These are phyloP conservation scores for Sitta carolinensis DNA, from an alignment of 2,797 vertebrate genomes.

Conservation along the genomic window DNA sequence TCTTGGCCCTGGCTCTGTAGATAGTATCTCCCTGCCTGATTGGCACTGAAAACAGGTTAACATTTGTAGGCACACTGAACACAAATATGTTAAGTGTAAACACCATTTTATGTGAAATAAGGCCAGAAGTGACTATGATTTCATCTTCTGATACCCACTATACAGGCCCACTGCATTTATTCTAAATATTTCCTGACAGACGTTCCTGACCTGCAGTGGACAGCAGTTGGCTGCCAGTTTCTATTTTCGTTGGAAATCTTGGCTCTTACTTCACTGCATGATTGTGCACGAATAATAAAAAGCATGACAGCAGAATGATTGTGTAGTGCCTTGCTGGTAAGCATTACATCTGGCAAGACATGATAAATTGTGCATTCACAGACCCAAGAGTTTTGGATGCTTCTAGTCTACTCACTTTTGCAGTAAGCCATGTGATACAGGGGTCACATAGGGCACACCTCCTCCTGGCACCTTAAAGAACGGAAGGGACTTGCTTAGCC, in stretches of 20 bases:
- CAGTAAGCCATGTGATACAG: neutral
- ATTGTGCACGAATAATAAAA: neutral
- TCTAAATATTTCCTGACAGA: neutral
- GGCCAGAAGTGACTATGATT: neutral
- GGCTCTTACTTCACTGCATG: neutral
- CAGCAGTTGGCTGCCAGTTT: neutral
- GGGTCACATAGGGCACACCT: neutral
- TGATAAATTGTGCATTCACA: neutral
- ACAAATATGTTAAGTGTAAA: neutral
- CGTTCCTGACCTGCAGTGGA: neutral
- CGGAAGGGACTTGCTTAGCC: neutral
- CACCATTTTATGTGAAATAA: neutral
- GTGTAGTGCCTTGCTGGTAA: neutral
- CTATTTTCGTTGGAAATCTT: neutral
- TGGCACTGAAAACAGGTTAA: neutral
- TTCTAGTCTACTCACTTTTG: neutral
- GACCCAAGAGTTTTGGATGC: neutral
- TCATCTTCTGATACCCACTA: neutral
- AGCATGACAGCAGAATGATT: neutral
- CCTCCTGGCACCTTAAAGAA: neutral
- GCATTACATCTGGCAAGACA: neutral
- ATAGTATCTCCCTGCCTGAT: constrained; percentile 30
- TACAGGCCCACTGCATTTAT: neutral
- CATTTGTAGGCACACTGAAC: neutral
- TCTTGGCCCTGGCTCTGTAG: constrained; percentile 36